Base-by-base conservation (phyloP, 2,888 invertebrate genomes). In the Heterodera filipjevi region DNA sequence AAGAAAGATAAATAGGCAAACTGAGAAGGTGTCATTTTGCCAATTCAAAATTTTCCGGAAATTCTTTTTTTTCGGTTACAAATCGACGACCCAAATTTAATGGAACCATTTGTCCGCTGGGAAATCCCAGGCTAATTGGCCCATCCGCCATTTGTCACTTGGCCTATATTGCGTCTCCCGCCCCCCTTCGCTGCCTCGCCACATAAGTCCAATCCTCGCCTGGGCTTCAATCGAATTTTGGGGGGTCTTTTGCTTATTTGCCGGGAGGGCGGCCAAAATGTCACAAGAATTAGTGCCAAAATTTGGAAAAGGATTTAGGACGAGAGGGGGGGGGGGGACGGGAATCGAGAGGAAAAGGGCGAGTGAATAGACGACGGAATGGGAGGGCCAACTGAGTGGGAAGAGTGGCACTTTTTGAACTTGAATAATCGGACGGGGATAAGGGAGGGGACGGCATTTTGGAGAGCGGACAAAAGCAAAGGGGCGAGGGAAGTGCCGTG, bases 261-360 rank as follows among this genome's bases (percentile, higher is more conserved):
- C 32, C 33, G 33, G 68, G 5, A 68, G 68, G 68, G 30, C 33
- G 66, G 68, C 68, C 68, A 68, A 75, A 75, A 75, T 75, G 75
- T 75, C 75, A 75, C 33, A 75, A 75, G 75, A 75, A 75, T 75
- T 75, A 75, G 75, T 75, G 75, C 44, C 73, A 10, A 59, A 59
- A n/a, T 59, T 27, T 32, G 33, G 8, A 22, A 22, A 30, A 19
- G 35, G 68, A 30, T 6, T 22, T 27, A 10, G 30, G 66, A 66
- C 33, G 66, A 22, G 66, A 33, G 12, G 33, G 14, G 33, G 32
- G 66, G 6, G 66, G 33, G 66, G 6, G 66, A 32, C 8, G 66
- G 22, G 35, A 12, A 19, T 32, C 8, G 35, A 22, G 8, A 12
- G 19, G 33, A n/a, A 22, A 75, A 75, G 64, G 30, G 49, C 30